Evolutionary conservation across 2,113 vertebrate genomes (phyloP), one percentile per base, ranked within the genome.

Genomic region (Rhynchomys soricoides): DNA sequence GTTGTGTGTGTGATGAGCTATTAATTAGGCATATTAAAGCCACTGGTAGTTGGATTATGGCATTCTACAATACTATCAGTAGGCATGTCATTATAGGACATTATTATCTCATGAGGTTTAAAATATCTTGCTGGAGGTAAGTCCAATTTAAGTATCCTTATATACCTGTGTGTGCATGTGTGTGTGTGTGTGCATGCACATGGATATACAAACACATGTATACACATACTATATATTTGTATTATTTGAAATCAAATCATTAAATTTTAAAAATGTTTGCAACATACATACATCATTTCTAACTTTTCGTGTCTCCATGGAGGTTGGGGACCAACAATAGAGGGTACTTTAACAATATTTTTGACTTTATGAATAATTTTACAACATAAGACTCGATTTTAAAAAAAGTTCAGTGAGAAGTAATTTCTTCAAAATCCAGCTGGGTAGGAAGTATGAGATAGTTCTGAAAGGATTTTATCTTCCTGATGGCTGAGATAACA

Each of bases 391-490:
- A 6, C 7, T 90, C 94, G 78, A 74, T 31, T 66, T 74, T 91
- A 43, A 70, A 93, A 93, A 94, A 96, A 87, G 24, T 16, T 83
- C 7, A 89, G 45, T 93, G 17, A 1, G 43, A 64, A 78, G 22
- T 66, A 87, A 90, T 95, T 92, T 91, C 83, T 83, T 73, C 70
- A 96, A 94, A 94, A 43, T 91, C 52, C 26, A 94, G 26, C 43
- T 57, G 48, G 68, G 24, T 62, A 71, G 83, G 77, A 75, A 70
- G 89, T 95, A 48, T 94, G 62, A 93, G 88, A 94, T 75, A 90
- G 89, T 90, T 91, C 40, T 96, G 68, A 96, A 93, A 96, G 64
- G 40, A 78, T 43, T 90, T 96, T 91, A 75, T 92, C 86, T 96
- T 96, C 43, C 29, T 93, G 83, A 96, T 96, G 74, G 90, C 29